phyloP scores from a whole-genome alignment of 2,888 invertebrate genomes.

The Mechanitis messenoides region DNA sequence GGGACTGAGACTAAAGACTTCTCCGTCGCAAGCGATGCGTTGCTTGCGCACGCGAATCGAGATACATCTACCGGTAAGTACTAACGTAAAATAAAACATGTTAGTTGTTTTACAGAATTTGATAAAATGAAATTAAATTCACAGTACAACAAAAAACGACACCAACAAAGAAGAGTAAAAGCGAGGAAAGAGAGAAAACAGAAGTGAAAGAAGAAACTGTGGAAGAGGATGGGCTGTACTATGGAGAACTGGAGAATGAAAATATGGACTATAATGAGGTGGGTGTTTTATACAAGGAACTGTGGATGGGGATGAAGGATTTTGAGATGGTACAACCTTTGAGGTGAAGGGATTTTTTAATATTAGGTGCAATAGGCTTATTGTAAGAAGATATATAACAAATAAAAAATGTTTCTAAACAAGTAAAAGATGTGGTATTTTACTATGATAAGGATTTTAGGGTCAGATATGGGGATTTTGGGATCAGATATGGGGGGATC shows the following conservation, averaged over 20 bases:
- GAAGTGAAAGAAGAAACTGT: constrained; percentile 71
- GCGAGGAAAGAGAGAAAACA: constrained; percentile 39
- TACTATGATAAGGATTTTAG: too few species aligned
- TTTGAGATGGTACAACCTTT: too few species aligned
- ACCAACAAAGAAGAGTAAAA: constrained; percentile 48
- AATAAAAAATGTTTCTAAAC: too few species aligned
- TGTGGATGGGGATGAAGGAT: too few species aligned
- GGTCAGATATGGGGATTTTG: too few species aligned
- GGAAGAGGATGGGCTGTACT: constrained; percentile 70
- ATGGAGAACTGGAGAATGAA: constrained; percentile 68
- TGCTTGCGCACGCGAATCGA: constrained; percentile 56
- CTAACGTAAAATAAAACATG: not conserved
- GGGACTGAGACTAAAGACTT: constrained; percentile 51
- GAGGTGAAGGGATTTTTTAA: too few species aligned
- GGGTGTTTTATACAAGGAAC: not conserved
- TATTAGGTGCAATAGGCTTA: too few species aligned
- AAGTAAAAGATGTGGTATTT: too few species aligned
- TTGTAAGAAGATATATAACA: too few species aligned
- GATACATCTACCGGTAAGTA: constrained; percentile 43
- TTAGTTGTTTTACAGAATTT: not conserved
- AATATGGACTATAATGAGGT: constrained; percentile 69
- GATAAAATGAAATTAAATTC: not conserved
- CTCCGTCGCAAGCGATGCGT: constrained; percentile 61
- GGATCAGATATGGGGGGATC: too few species aligned
- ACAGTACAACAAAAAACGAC: constrained; percentile 25